A percentile compares a stretch with the other conserved stretches of the same genome.
Evolutionary conservation across 2,113 vertebrate genomes (phyloP).

Genomic region (western clawed frog (Xenopus tropicalis)): DNA sequence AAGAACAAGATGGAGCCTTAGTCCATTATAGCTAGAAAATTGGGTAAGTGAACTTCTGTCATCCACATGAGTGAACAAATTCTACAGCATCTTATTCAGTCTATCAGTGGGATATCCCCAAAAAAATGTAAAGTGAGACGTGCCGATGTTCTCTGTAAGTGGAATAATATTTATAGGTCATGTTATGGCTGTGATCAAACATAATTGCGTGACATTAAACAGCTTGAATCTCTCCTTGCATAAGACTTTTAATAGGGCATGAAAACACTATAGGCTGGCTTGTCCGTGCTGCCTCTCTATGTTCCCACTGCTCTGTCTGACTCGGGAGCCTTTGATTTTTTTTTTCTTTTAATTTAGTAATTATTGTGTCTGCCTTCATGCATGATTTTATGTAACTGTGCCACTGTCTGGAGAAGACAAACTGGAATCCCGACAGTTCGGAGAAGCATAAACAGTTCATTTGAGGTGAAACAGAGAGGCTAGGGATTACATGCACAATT

Average conservation of each 20-base stretch:
- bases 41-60: too few relatives aligned
- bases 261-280: neutral
- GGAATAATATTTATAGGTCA: neutral
- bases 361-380: conserved; percentile 16
- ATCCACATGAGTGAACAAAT: too few relatives aligned
- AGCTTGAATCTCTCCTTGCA: neutral
- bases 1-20: too few relatives aligned
- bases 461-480: conserved; percentile 35
- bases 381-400: conserved; percentile 23
- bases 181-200: neutral
- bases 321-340: conserved; percentile 15
- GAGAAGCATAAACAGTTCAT: conserved; percentile 28
- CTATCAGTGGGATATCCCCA: too few relatives aligned
- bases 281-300: neutral
- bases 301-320: neutral
- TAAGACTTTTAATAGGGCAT: neutral
- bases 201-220: conserved; percentile 4
- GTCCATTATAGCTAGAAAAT: too few relatives aligned
- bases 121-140: neutral
- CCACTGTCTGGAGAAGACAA: neutral
- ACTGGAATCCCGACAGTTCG: conserved; percentile 1
- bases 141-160: neutral
- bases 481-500: conserved; percentile 20
- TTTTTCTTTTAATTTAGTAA: neutral
- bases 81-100: too few relatives aligned